These are phyloP conservation scores for Psammodynastes pulverulentus DNA, from an alignment of 2,113 vertebrate genomes.

Conservation along the genomic window DNA sequence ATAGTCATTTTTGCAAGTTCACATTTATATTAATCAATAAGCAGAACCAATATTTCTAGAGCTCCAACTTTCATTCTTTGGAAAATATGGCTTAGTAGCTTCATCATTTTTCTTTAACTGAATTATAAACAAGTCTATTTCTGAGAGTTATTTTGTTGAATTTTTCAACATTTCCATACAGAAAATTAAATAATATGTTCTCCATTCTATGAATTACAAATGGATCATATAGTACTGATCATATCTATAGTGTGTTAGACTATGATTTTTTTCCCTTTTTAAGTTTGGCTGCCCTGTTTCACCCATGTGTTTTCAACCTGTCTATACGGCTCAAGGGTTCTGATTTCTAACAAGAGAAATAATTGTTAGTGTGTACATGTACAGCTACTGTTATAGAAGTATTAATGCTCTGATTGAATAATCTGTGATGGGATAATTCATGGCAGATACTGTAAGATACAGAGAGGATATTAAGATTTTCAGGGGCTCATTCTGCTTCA, in stretches of 20 bases:
- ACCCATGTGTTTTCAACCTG: neutral
- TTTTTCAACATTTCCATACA: neutral
- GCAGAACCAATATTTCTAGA: neutral
- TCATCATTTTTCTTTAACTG: neutral
- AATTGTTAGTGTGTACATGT: neutral
- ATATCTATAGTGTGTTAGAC: neutral
- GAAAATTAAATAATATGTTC: neutral
- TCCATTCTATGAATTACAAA: neutral
- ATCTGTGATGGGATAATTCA: constrained; percentile 17
- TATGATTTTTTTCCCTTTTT: neutral
- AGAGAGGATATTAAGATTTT: neutral
- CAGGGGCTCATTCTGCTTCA: neutral
- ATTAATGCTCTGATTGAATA: neutral
- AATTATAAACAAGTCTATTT: neutral
- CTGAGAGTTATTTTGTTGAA: neutral
- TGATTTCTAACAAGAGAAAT: neutral
- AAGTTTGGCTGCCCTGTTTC: neutral
- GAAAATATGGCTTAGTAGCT: neutral
- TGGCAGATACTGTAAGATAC: neutral
- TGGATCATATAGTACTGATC: neutral
- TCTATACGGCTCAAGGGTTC: neutral
- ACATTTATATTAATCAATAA: neutral
- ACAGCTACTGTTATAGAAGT: neutral
- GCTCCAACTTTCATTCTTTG: neutral
- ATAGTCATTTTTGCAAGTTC: neutral